Evolutionary conservation across 2,113 vertebrate genomes (phyloP), one percentile per base, ranked within the genome.

Genomic region (Psephotus haematonotus): DNA sequence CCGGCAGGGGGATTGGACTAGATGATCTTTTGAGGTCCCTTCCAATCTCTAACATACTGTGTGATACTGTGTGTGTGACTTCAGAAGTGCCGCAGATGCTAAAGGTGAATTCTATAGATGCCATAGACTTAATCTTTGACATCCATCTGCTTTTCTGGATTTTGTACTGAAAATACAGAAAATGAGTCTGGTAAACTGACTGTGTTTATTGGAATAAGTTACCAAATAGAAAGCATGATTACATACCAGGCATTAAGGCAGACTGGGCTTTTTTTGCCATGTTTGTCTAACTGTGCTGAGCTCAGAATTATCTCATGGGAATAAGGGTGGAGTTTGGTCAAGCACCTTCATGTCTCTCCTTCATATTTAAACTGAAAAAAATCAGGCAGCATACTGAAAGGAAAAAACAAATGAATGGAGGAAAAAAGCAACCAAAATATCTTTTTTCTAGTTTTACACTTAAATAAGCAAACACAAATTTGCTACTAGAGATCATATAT

Each of bases 401-500:
- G 13, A 57, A 46, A 68, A 72, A 81, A 9, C 11, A 49, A 69
- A 29, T 11, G 1, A 23, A 59, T 8, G 9, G 35, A 33, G 55
- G 55, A 63, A 49, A 31, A 41, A 20, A 29, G 16, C 10, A n/a
- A 49, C 6, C 7, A 57, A 60, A 59, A 60, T 46, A 29, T 2
- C 23, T 23, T 81, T 49, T 75, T 79, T 7, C 35, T 64, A 15
- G 13, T 57, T 74, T 52, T 39, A 52, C 14, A 13, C 28, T 67
- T 79, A 11, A 41, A 28, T 41, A 27, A 37, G 9, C 13, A 72
- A 78, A 65, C 7, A 13, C 0, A 1, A 39, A 52, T 82, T 91
- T 74, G 4, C 17, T 43, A 4, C n/a, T 41, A 49, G n/a, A 4
- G 29, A 46, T 80, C 23, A 6, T 0, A 0, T 86, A 6, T 6